These are phyloP conservation scores for Onychostruthus taczanowskii DNA, from an alignment of 2,113 vertebrate genomes.

Conservation along the genomic window DNA sequence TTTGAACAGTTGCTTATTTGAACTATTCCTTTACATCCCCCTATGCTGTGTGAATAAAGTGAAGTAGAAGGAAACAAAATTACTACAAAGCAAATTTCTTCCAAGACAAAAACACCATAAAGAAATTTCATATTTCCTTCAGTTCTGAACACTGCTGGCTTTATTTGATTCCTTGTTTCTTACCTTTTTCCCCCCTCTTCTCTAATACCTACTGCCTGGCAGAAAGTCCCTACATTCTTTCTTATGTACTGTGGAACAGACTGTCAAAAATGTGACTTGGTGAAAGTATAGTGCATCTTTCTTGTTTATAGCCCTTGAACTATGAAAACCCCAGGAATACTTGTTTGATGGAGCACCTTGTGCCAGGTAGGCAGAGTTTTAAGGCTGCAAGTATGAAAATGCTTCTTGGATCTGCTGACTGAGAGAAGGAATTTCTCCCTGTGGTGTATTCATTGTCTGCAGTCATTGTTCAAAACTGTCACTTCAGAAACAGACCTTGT, in stretches of 20 bases:
- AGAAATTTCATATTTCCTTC: not conserved
- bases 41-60: not conserved
- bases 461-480: not conserved
- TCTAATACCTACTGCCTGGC: not conserved
- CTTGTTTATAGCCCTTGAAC: constrained; percentile 31
- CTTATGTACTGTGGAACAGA: not conserved
- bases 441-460: not conserved
- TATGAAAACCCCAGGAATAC: not conserved
- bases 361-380: not conserved
- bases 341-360: not conserved
- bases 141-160: not conserved
- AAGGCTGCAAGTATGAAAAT: not conserved
- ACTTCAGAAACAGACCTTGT: not conserved
- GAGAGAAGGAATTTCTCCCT: not conserved
- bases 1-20: not conserved
- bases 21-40: not conserved
- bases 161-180: constrained; percentile 16
- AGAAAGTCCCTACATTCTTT: constrained; percentile 10
- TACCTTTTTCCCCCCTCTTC: not conserved
- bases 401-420: not conserved
- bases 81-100: not conserved
- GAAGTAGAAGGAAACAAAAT: not conserved
- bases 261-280: not conserved
- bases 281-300: not conserved
- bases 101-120: not conserved